These are phyloP conservation scores for Tiaroga cobitis DNA, from an alignment of 2,797 vertebrate species.

Conservation along the genomic window DNA sequence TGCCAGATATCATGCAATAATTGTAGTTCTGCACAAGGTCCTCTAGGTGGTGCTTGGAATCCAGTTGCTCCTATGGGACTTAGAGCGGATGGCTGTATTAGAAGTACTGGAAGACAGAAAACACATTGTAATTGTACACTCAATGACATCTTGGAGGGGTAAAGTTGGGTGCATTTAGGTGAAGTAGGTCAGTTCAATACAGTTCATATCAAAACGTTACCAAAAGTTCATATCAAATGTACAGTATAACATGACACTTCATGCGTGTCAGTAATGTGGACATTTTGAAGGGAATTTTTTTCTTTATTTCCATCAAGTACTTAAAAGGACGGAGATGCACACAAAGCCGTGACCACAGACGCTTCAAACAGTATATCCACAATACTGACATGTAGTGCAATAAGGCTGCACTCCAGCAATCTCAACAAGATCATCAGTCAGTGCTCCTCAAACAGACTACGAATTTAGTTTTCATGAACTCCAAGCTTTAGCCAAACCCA, in stretches of 20 bases:
- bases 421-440: constrained; percentile 38
- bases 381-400: constrained; percentile 25
- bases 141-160: constrained; percentile 34
- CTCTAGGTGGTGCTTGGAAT: constrained; percentile 69
- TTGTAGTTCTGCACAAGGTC: constrained; percentile 38
- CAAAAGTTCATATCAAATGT: background rate
- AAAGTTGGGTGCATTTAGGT: background rate
- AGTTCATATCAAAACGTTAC: too few species aligned
- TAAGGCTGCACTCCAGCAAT: constrained; percentile 23
- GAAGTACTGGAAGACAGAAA: constrained; percentile 36
- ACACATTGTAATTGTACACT: constrained; percentile 34
- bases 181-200: background rate
- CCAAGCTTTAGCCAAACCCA: constrained; percentile 54
- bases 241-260: constrained; percentile 24
- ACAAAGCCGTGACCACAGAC: constrained; percentile 5
- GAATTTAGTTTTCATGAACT: constrained; percentile 59
- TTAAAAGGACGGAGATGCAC: background rate
- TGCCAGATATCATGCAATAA: background rate
- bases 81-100: constrained; percentile 11
- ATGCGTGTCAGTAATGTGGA: constrained; percentile 32
- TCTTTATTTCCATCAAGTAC: background rate
- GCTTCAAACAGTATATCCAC: constrained; percentile 29
- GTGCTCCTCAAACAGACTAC: constrained; percentile 26
- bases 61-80: constrained; percentile 43
- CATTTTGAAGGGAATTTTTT: background rate